These are phyloP conservation scores for Embidobia sp. DNA, from an alignment of 2,888 invertebrate species.

Conservation along the genomic window DNA sequence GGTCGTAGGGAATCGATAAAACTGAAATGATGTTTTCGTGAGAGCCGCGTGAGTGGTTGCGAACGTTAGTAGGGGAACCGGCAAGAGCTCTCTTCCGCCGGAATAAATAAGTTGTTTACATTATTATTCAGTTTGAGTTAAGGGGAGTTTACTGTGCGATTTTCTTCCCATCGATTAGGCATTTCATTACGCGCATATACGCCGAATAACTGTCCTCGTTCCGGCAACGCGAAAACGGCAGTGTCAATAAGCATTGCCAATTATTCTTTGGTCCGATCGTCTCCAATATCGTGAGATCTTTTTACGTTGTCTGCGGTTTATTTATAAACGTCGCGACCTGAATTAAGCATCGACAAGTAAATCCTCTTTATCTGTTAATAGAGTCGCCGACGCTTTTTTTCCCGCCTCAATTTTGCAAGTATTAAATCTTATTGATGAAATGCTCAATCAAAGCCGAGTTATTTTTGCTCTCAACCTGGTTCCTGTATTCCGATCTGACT, in stretches of 20 bases:
- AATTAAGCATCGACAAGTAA: constrained; percentile 1
- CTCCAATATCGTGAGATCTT: constrained; percentile 10
- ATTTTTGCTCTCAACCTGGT: constrained; percentile 42
- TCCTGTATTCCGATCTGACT: constrained; percentile 13
- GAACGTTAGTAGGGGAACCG: not conserved
- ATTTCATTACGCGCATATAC: constrained; percentile 21
- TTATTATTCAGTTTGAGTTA: constrained; percentile 38
- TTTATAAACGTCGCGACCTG: constrained; percentile 17
- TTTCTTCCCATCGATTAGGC: constrained; percentile 42
- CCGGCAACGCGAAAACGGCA: constrained; percentile 7
- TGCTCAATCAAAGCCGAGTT: constrained; percentile 27
- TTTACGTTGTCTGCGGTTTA: constrained; percentile 8
- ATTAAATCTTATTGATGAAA: constrained; percentile 33
- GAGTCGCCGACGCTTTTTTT: constrained; percentile 8
- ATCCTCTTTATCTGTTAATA: constrained; percentile 14
- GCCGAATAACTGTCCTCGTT: constrained; percentile 14
- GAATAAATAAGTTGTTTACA: constrained; percentile 44
- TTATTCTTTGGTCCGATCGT: constrained; percentile 7
- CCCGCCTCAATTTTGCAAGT: not conserved
- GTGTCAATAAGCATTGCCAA: constrained; percentile 23
- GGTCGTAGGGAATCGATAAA: constrained; percentile 53
- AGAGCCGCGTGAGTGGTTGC: constrained; percentile 27
- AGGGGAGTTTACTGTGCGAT: constrained; percentile 32
- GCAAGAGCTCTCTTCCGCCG: constrained; percentile 1
- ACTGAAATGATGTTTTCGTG: constrained; percentile 46